Conservation (phyloP, 2,888 invertebrate genomes). For the Prosopocoilus inquinatus region DNA sequence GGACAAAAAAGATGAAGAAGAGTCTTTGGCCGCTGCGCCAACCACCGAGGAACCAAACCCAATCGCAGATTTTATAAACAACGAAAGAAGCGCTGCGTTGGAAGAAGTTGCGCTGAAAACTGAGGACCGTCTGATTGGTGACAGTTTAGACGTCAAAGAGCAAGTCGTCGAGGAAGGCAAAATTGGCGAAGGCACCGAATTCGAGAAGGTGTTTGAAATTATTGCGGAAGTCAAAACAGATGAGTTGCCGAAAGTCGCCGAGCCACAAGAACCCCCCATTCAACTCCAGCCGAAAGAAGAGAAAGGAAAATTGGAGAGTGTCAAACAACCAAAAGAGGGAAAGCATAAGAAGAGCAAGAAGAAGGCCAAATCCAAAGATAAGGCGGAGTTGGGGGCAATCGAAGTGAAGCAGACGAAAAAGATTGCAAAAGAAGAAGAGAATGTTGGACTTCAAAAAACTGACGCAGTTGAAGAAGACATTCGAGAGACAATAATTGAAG, state of each 20-base stretch:
- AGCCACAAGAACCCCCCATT: background rate
- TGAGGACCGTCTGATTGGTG: no score
- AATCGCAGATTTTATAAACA: background rate
- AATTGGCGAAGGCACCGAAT: no score
- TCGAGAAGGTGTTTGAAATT: no score
- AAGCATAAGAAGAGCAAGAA: slow-evolving; percentile 21
- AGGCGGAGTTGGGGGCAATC: background rate
- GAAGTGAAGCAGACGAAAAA: background rate
- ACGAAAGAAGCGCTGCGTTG: slow-evolving; percentile 1
- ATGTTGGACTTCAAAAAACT: background rate
- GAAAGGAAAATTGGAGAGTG: background rate
- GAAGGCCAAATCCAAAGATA: background rate
- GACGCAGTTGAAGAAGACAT: background rate
- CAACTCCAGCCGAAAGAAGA: background rate
- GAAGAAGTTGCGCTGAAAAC: no score
- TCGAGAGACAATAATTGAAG: background rate
- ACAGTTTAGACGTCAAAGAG: no score
- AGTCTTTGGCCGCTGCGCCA: no score
- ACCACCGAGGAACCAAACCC: no score
- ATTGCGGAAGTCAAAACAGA: no score
- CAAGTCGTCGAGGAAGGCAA: no score
- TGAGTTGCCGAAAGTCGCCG: background rate
- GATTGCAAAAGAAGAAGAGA: background rate
- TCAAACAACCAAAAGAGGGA: background rate
- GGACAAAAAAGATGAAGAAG: background rate